Conservation (phyloP, 23 tunicate species). For the Halocynthia aurantium region DNA sequence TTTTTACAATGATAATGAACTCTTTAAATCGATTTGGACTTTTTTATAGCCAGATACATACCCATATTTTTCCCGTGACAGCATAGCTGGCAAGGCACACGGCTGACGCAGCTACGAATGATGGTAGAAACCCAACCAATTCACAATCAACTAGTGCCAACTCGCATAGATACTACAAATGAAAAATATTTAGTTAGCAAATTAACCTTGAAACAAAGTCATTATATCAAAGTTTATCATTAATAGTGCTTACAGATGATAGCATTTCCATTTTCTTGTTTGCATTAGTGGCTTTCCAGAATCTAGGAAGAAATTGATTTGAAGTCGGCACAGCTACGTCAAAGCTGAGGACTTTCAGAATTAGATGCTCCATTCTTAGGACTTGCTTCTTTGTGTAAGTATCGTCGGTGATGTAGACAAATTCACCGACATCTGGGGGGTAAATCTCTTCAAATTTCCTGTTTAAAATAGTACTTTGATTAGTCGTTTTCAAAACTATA, state of each 20-base stretch:
- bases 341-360: constrained; percentile 76
- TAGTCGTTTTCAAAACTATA: too few relatives aligned
- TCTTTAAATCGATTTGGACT: neutral
- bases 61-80: constrained; percentile 83
- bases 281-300: constrained; percentile 54
- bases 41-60: constrained; percentile 20
- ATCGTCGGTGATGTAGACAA: constrained; percentile 96
- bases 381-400: constrained; percentile 94
- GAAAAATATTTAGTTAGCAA: neutral
- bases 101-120: constrained; percentile 73
- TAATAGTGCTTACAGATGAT: constrained; percentile 38
- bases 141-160: constrained; percentile 70
- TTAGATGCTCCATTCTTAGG: constrained; percentile 92
- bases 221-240: neutral
- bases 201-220: neutral
- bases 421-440: constrained; percentile 95
- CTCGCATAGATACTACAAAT: constrained; percentile 72
- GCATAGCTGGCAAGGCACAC: constrained; percentile 75
- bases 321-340: constrained; percentile 91
- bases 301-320: constrained; percentile 70
- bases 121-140: constrained; percentile 62
- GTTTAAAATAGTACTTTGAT: neutral
- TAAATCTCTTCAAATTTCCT: constrained; percentile 99
- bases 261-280: constrained; percentile 64
- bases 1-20: neutral